Conservation (phyloP, 2,888 invertebrate genomes). For the Megaustenia siamemsis region DNA sequence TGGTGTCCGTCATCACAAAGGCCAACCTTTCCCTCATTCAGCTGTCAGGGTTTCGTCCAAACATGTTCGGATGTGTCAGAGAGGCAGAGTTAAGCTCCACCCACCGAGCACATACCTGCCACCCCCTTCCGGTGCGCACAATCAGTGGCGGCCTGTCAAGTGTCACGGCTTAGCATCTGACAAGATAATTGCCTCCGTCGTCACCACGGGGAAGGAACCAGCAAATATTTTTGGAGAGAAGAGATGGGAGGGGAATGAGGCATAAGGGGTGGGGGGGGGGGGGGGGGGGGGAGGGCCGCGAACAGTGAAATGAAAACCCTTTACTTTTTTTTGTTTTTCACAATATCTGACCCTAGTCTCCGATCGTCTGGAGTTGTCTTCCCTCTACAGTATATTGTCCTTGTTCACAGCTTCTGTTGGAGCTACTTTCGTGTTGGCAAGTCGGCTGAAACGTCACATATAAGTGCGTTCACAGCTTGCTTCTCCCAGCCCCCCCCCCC, state of each 20-base stretch:
- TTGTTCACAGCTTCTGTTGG: no score
- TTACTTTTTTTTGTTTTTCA: no score
- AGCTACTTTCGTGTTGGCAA: no score
- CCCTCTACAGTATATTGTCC: no score
- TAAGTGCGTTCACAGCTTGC: no score
- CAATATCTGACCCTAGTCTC: no score
- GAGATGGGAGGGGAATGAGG: slow-evolving; percentile 56
- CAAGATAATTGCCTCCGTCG: slow-evolving; percentile 74
- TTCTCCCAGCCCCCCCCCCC: no score
- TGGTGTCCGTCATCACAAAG: neutral
- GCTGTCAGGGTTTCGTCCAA: neutral
- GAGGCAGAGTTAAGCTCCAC: slow-evolving; percentile 23
- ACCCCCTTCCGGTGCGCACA: slow-evolving; percentile 25
- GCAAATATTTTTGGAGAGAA: no score
- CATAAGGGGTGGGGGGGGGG: neutral
- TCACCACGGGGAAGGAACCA: slow-evolving; percentile 70
- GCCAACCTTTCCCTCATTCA: neutral
- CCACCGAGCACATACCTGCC: slow-evolving; percentile 41
- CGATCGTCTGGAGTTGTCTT: no score
- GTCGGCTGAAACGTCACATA: no score
- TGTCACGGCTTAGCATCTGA: slow-evolving; percentile 75
- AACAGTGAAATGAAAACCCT: neutral
- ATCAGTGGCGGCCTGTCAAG: slow-evolving; percentile 75
- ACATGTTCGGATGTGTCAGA: neutral
- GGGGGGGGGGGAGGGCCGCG: neutral